These are phyloP conservation scores for Monoplex corrugatus DNA, from an alignment of 2,888 invertebrate genomes.

Conservation along the genomic window DNA sequence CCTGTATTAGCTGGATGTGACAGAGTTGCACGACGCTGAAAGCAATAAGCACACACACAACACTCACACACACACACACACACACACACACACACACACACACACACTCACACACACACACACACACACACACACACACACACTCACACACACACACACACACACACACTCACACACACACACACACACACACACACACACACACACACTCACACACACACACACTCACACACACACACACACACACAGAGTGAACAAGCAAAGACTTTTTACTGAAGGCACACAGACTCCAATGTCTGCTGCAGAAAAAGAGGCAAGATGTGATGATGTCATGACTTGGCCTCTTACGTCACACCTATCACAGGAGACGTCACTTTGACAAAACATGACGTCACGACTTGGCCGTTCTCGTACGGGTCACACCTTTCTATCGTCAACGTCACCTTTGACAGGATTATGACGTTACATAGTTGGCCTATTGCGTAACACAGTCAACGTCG, in stretches of 20 bases:
- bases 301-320: conserved; percentile 52
- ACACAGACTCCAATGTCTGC: conserved; percentile 44
- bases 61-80: too few species aligned
- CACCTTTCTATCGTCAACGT: conserved; percentile 33
- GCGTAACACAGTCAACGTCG: too few species aligned
- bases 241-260: conserved; percentile 30
- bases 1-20: too few species aligned
- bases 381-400: neutral
- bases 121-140: conserved; percentile 1
- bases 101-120: neutral
- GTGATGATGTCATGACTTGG: neutral
- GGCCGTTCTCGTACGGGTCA: too few species aligned
- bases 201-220: neutral
- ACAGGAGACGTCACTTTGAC: too few species aligned
- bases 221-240: conserved; percentile 23
- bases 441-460: conserved; percentile 13
- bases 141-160: neutral
- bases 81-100: conserved; percentile 18
- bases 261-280: conserved; percentile 42
- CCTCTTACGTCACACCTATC: neutral
- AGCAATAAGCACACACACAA: too few species aligned
- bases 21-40: too few species aligned
- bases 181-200: conserved; percentile 1
- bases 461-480: too few species aligned
- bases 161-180: neutral